phyloP scores from a whole-genome alignment of 2,888 invertebrate species.

The Drosophila hamatofila region DNA sequence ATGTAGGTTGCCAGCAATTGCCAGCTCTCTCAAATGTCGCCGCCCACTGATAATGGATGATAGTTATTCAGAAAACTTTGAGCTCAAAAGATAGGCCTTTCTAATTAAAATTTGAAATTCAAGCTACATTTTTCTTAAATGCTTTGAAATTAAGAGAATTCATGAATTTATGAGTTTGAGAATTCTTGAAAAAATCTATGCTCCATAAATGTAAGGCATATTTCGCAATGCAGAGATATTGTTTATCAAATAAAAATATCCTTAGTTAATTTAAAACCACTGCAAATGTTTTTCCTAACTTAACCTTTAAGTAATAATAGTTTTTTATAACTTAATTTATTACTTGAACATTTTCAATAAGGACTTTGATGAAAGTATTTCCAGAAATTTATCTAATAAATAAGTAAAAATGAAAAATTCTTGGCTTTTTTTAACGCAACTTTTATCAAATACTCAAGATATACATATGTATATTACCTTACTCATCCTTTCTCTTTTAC shows the following conservation, averaged over 20 bases:
- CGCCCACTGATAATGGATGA: slow-evolving; percentile 17
- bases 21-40: slow-evolving; percentile 12
- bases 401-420: background rate
- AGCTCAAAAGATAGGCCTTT: background rate
- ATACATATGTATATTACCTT: background rate
- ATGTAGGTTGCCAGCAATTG: slow-evolving; percentile 24
- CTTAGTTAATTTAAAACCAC: no score
- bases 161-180: background rate
- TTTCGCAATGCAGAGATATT: no score
- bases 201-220: no score
- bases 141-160: background rate
- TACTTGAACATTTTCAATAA: no score
- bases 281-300: no score
- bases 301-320: no score
- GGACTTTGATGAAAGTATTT: no score
- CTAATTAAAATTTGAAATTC: background rate
- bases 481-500: background rate
- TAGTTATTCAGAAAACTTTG: background rate
- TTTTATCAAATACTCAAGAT: background rate
- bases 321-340: no score
- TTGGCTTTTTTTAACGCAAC: background rate
- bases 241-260: no score
- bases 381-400: no score
- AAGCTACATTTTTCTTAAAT: background rate
- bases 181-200: background rate